Conservation (phyloP, 2,888 invertebrate genomes). For the Synergus japonicus region DNA sequence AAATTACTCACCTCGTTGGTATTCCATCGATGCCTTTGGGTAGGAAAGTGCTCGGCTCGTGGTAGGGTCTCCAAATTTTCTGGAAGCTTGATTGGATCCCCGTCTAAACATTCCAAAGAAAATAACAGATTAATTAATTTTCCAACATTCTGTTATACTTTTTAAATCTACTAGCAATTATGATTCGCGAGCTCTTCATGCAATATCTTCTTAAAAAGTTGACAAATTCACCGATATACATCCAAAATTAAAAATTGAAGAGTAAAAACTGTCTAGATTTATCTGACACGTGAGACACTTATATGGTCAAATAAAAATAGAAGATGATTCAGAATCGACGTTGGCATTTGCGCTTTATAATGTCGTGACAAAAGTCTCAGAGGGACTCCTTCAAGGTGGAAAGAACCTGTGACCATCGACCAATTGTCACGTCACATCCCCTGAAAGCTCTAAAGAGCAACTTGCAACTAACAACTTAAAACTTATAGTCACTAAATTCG, state of each 20-base stretch:
- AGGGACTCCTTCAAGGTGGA: conserved; percentile 12
- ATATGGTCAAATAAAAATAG: not conserved
- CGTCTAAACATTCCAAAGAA: conserved; percentile 80
- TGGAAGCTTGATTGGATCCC: conserved; percentile 94
- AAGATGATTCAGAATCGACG: not conserved
- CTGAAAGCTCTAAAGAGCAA: conserved; percentile 1
- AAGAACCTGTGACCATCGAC: not conserved
- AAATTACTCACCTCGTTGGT: conserved; percentile 93
- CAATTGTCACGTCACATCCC: not conserved
- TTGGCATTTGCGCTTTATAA: not conserved
- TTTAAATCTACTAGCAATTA: not conserved
- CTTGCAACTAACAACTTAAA: not conserved
- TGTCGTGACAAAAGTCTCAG: not conserved
- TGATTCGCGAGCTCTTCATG: no score
- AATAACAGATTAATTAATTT: not conserved
- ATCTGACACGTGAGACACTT: not conserved
- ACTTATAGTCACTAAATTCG: conserved; percentile 18
- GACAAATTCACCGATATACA: no score
- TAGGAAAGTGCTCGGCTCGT: conserved; percentile 95
- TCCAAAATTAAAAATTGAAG: no score
- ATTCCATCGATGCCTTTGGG: conserved; percentile 98
- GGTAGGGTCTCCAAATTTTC: conserved; percentile 97
- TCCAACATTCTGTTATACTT: not conserved
- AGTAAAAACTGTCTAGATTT: not conserved
- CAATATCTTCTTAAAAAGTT: no score